A percentile compares a stretch with the other conserved stretches of the same genome.
Evolutionary conservation across 2,888 invertebrate species (phyloP).

Genomic region (Shargacucullia verbasci): DNA sequence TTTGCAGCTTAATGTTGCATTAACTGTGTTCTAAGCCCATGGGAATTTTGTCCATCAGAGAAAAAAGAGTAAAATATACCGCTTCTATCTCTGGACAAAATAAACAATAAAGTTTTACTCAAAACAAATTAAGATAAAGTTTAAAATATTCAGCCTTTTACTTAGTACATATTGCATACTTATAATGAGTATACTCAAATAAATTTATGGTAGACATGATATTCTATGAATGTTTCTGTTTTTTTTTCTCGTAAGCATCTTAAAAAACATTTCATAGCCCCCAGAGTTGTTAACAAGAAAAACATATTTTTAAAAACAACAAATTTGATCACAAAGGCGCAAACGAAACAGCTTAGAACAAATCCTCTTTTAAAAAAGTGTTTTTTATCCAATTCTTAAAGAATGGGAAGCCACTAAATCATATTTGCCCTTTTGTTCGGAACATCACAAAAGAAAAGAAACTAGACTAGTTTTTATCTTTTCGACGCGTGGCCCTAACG

Average conservation of each 20-base stretch:
- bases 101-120: conserved; percentile 72
- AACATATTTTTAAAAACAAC: conserved; percentile 36
- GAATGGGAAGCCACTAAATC: conserved; percentile 80
- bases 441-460: conserved; percentile 77
- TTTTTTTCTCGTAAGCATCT: conserved; percentile 47
- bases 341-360: conserved; percentile 40
- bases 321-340: conserved; percentile 40
- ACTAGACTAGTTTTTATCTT: conserved; percentile 80
- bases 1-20: conserved; percentile 83
- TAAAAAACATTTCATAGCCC: conserved; percentile 16
- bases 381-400: conserved; percentile 57
- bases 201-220: conserved; percentile 26
- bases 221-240: conserved; percentile 27
- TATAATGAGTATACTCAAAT: conserved; percentile 32
- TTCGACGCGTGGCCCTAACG: conserved; percentile 79
- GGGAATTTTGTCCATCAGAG: conserved; percentile 68
- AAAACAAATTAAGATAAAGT: conserved; percentile 64
- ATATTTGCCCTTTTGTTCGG: conserved; percentile 79
- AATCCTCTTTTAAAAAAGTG: conserved; percentile 23
- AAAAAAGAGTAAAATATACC: conserved; percentile 65
- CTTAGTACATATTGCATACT: conserved; percentile 24
- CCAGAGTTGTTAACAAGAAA: conserved; percentile 30
- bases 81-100: conserved; percentile 67
- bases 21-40: conserved; percentile 72
- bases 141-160: conserved; percentile 35